Evolutionary conservation across 2,113 vertebrate species (phyloP), one percentile per base, ranked within the genome.

Genomic region (Albula goreensis): DNA sequence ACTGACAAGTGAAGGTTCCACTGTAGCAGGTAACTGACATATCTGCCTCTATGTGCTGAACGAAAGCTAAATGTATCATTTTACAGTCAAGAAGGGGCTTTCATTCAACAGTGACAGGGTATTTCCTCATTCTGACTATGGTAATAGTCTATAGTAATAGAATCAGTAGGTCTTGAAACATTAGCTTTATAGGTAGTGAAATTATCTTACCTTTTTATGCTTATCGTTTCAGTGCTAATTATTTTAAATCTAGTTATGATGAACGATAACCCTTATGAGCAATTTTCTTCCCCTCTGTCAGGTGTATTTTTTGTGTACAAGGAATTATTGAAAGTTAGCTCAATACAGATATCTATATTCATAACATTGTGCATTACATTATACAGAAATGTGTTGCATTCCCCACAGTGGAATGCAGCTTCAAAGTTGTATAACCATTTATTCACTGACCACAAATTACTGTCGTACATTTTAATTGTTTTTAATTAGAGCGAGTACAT

Each of bases 341-440:
- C 31, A 41, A 41, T 41, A 41, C 31, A 41, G 31, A 41, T 41
- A 66, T 66, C 7, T 66, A 19, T 19, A 4, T 93, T 90, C 87
- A 87, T 90, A 92, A 90, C 88, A 89, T 89, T 87, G 88, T 91
- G 94, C 89, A 86, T 93, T 91, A 90, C 94, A 94, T 92, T 83
- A 17, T 90, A 92, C 89, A 91, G 91, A 93, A 95, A 95, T n/a
- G 92, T 93, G 93, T 9, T 41, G 31, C 31, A 41, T 41, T 41
- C 31, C 31, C 31, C 31, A 41, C 31, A 41, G 31, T 92, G 92
- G 91, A 92, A 92, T 74, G 83, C 90, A 90, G 93, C 94, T 95
- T 94, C 92, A 95, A 95, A 95, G 94, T 96, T 95, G 92, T 92
- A 91, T 94, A 95, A 95, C 95, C 94, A 94, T 95, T 95, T 95